These are phyloP conservation scores for Spea multiplicata DNA, from an alignment of 2,113 vertebrate genomes.

Conservation along the genomic window DNA sequence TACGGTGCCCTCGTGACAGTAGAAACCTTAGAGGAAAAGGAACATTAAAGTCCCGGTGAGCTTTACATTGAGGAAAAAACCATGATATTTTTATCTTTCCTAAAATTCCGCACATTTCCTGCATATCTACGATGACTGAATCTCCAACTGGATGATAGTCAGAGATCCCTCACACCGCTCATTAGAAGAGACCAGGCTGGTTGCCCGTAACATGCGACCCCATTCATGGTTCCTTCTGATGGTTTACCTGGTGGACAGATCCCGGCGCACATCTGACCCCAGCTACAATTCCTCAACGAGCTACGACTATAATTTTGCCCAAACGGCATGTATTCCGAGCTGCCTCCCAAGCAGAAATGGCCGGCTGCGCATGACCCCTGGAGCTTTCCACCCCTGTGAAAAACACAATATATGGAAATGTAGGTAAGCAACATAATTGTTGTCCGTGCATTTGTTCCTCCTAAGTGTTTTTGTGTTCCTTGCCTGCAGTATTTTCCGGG, in stretches of 20 bases:
- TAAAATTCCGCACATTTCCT: no score
- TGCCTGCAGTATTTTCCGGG: slow-evolving; percentile 86
- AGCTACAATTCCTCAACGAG: slow-evolving; percentile 63
- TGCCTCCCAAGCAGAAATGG: slow-evolving; percentile 80
- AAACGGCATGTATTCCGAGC: slow-evolving; percentile 68
- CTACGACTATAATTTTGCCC: slow-evolving; percentile 54
- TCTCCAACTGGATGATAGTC: no score
- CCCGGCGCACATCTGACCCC: slow-evolving; percentile 72
- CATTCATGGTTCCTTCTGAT: no score
- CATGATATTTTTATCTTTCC: no score
- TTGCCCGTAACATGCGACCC: no score
- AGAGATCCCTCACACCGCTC: no score
- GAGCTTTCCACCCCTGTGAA: slow-evolving; percentile 70
- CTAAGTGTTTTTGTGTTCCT: neutral
- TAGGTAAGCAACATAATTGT: neutral
- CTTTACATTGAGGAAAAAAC: no score
- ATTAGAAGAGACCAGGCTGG: no score
- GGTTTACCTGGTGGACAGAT: slow-evolving; percentile 79
- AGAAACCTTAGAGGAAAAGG: slow-evolving; percentile 69
- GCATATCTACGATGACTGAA: no score
- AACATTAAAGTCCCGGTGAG: neutral
- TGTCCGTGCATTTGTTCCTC: no score
- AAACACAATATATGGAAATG: neutral
- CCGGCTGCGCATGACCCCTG: slow-evolving; percentile 80
- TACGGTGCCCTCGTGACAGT: slow-evolving; percentile 76